phyloP scores from a whole-genome alignment of 2,888 invertebrate species.

The Drosophila siamana region DNA sequence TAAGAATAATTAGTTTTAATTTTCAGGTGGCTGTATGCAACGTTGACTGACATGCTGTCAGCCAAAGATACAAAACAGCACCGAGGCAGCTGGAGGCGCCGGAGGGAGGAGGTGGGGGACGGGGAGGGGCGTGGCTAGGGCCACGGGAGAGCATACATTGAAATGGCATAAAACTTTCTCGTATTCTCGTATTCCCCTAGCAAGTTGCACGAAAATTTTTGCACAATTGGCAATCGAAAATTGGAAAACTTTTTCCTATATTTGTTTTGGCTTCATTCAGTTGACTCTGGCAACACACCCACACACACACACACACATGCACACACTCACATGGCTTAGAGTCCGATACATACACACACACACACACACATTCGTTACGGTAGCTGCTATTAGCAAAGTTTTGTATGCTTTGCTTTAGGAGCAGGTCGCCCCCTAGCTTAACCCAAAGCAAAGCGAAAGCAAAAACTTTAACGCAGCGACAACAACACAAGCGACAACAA shows the following conservation, averaged over 20 bases:
- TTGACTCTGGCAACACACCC: conserved; percentile 55
- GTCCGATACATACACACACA: conserved; percentile 26
- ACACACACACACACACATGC: conserved; percentile 27
- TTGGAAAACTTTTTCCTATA: conserved; percentile 79
- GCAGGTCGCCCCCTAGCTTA: conserved; percentile 49
- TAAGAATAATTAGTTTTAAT: conserved; percentile 50
- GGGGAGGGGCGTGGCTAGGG: conserved; percentile 1
- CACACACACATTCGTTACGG: conserved; percentile 31
- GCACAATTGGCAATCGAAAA: conserved; percentile 81
- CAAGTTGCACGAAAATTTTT: conserved; percentile 70
- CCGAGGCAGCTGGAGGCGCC: background rate
- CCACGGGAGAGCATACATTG: conserved; percentile 38
- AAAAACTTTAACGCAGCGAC: conserved; percentile 54
- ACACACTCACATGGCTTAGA: conserved; percentile 30
- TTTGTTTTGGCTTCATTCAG: conserved; percentile 80
- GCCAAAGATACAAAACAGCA: conserved; percentile 21
- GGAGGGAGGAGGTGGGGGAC: background rate
- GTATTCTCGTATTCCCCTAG: conserved; percentile 70
- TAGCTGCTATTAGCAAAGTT: conserved; percentile 76
- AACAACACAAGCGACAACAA: conserved; percentile 24
- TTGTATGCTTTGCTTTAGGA: conserved; percentile 58
- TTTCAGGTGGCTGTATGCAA: conserved; percentile 36
- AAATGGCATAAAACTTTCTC: conserved; percentile 72
- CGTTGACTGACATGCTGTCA: conserved; percentile 42
- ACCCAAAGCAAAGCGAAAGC: conserved; percentile 46